A percentile compares a stretch with the other conserved stretches of the same genome.
Evolutionary conservation across 2,113 vertebrate species (phyloP).

Genomic region (Triplophysa tibetana): DNA sequence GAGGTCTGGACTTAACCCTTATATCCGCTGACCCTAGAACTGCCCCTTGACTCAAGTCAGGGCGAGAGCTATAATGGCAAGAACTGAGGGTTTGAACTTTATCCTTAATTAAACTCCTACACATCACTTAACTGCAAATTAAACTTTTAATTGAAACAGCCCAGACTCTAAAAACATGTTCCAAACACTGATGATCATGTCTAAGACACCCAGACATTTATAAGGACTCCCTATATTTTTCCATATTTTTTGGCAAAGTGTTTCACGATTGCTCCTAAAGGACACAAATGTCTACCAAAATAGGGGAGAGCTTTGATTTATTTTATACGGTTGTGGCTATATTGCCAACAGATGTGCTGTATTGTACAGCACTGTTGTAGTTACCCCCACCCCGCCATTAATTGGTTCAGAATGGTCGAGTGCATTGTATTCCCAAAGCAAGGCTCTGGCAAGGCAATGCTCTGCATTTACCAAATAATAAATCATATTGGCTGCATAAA

Average conservation of each 20-base stretch:
- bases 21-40: too few relatives aligned
- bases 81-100: neutral
- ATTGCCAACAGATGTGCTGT: constrained; percentile 62
- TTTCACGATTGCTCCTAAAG: constrained; percentile 41
- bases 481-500: constrained; percentile 52
- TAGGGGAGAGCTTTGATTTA: constrained; percentile 53
- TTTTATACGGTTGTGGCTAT: constrained; percentile 44
- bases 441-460: constrained; percentile 49
- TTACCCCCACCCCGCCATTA: constrained; percentile 61
- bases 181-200: neutral
- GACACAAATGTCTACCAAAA: constrained; percentile 44
- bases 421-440: constrained; percentile 53
- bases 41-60: too few relatives aligned
- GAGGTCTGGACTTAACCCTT: too few relatives aligned
- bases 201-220: neutral
- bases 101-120: neutral
- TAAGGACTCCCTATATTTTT: neutral
- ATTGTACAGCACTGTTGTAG: constrained; percentile 54
- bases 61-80: too few relatives aligned
- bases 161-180: neutral
- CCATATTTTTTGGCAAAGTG: constrained; percentile 7
- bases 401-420: constrained; percentile 67
- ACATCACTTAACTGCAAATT: neutral
- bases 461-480: constrained; percentile 50
- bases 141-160: neutral